Conservation (phyloP, 2,113 vertebrate species). For the Xenotilapia flavipinnis region DNA sequence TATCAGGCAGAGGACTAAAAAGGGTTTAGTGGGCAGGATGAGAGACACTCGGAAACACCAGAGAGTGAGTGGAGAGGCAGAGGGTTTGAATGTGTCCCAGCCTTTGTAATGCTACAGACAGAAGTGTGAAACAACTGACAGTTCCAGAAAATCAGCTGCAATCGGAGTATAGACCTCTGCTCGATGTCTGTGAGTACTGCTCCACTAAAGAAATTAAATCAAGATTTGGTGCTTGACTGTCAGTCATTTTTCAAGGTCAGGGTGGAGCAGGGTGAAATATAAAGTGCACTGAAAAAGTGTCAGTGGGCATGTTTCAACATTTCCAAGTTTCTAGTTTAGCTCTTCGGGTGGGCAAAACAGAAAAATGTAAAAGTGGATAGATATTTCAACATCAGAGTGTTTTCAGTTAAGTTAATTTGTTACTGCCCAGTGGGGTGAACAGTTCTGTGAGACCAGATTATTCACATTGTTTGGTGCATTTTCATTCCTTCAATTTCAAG, state of each 20-base stretch:
- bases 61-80: background rate
- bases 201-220: background rate
- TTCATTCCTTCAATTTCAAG: background rate
- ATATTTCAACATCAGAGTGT: background rate
- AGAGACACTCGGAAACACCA: background rate
- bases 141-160: background rate
- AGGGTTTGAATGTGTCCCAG: background rate
- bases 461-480: background rate
- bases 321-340: background rate
- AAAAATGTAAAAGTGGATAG: background rate
- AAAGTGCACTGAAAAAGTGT: background rate
- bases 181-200: background rate
- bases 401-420: background rate
- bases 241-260: background rate
- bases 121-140: background rate
- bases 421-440: background rate
- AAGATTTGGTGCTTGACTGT: background rate
- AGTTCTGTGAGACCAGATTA: background rate
- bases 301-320: background rate
- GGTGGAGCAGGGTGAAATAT: background rate
- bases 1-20: background rate
- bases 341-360: background rate
- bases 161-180: background rate
- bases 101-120: background rate
- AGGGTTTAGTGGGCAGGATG: accelerated